These are phyloP conservation scores for Nycteola revayana DNA, from an alignment of 2,888 invertebrate species.

Conservation along the genomic window DNA sequence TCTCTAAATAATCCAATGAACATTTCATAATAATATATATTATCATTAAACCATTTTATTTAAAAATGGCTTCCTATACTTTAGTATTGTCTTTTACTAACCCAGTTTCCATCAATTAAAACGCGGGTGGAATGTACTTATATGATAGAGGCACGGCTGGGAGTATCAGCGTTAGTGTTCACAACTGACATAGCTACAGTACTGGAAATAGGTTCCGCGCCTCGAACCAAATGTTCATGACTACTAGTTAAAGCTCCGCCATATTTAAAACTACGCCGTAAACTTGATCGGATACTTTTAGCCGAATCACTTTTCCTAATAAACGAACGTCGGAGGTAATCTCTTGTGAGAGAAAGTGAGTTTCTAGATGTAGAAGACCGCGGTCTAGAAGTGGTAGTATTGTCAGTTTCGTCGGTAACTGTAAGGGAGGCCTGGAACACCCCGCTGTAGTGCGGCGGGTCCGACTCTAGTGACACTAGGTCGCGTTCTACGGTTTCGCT, in stretches of 20 bases:
- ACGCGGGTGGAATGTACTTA: slow-evolving; percentile 34
- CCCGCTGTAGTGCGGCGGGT: slow-evolving; percentile 51
- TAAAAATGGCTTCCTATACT: too few relatives aligned
- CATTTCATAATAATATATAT: too few relatives aligned
- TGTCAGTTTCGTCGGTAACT: slow-evolving; percentile 59
- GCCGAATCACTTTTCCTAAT: slow-evolving; percentile 69
- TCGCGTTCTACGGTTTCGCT: slow-evolving; percentile 68
- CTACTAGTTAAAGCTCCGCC: slow-evolving; percentile 71
- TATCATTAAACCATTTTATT: too few relatives aligned
- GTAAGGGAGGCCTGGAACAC: slow-evolving; percentile 47
- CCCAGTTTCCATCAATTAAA: too few relatives aligned
- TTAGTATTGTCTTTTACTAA: too few relatives aligned
- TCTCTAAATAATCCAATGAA: too few relatives aligned
- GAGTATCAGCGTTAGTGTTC: slow-evolving; percentile 45
- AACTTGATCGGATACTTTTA: slow-evolving; percentile 66
- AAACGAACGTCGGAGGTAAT: slow-evolving; percentile 64
- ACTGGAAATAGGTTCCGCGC: slow-evolving; percentile 82
- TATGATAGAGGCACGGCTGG: slow-evolving; percentile 67
- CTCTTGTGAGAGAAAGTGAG: slow-evolving; percentile 60
- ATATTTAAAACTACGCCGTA: slow-evolving; percentile 68
- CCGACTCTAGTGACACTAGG: slow-evolving; percentile 30
- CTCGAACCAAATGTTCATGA: slow-evolving; percentile 83
- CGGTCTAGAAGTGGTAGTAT: slow-evolving; percentile 32
- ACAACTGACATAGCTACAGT: slow-evolving; percentile 74
- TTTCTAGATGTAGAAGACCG: slow-evolving; percentile 51